These are phyloP conservation scores for Crocuta crocuta DNA, from an alignment of 2,113 vertebrate species.

Conservation along the genomic window DNA sequence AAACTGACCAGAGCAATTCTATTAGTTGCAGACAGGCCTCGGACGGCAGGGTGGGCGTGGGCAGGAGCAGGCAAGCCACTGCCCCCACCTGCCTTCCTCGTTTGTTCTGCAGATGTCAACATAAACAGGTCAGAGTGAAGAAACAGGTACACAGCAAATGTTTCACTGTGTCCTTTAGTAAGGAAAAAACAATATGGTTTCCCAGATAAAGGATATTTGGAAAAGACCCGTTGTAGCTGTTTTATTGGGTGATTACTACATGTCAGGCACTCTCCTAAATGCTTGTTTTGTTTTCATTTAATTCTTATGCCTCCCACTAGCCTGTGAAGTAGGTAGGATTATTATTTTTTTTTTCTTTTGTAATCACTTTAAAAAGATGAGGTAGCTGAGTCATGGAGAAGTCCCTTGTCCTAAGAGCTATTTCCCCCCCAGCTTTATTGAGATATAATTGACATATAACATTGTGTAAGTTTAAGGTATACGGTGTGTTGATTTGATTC, in stretches of 20 bases:
- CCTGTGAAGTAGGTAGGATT: not conserved
- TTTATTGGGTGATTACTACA: not conserved
- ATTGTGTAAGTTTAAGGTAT: not conserved
- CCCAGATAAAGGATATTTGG: not conserved
- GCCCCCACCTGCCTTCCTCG: not conserved
- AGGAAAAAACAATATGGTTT: not conserved
- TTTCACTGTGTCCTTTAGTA: not conserved
- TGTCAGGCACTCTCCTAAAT: not conserved
- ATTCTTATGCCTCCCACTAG: not conserved
- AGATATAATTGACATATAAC: not conserved
- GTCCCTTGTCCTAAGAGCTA: not conserved
- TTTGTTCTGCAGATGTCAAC: not conserved
- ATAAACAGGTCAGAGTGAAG: not conserved
- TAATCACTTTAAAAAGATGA: constrained; percentile 8
- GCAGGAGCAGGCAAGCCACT: not conserved
- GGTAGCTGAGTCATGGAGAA: not conserved
- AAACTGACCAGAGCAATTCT: not conserved
- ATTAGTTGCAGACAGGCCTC: not conserved
- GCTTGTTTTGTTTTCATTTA: not conserved
- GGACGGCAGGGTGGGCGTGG: not conserved
- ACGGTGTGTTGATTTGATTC: not conserved
- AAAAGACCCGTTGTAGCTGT: not conserved
- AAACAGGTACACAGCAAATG: not conserved
- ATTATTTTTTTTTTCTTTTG: not conserved
- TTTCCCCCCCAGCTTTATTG: not conserved